Evolutionary conservation across 1,140 invertebrate species (phyloP).

Genomic region (Agrilus planipennis): DNA sequence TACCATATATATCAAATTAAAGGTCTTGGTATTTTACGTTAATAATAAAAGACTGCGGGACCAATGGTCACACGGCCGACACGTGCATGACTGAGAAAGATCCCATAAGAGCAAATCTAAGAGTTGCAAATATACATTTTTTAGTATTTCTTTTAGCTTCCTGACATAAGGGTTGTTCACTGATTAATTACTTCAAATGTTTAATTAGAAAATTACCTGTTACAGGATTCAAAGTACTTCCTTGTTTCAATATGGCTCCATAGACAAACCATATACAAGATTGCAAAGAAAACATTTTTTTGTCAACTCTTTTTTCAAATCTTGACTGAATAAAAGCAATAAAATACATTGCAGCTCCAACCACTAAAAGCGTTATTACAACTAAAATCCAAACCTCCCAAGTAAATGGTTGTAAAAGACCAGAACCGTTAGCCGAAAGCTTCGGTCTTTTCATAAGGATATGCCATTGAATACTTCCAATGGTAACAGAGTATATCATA

Average conservation of each 20-base stretch:
- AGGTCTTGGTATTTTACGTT: too few species aligned
- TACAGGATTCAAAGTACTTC: conserved; percentile 56
- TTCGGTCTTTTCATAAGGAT: conserved; percentile 63
- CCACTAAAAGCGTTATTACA: conserved; percentile 50
- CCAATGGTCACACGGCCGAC: too few species aligned
- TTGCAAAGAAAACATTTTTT: conserved; percentile 32
- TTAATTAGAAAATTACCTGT: conserved; percentile 49
- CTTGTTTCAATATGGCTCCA: conserved; percentile 72
- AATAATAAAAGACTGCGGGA: too few species aligned
- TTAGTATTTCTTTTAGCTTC: too few species aligned
- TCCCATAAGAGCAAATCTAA: too few species aligned
- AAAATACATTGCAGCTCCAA: conserved; percentile 62
- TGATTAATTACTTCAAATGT: too few species aligned
- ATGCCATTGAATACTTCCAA: conserved; percentile 60
- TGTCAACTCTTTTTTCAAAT: conserved; percentile 37
- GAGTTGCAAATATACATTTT: too few species aligned
- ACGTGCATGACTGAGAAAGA: too few species aligned
- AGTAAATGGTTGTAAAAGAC: conserved; percentile 64
- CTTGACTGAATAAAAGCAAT: conserved; percentile 50
- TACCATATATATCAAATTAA: too few species aligned
- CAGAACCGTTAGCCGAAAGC: conserved; percentile 66
- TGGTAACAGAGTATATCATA: conserved; percentile 46
- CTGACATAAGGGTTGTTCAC: too few species aligned
- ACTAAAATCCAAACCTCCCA: conserved; percentile 63
- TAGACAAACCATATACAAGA: conserved; percentile 75